A percentile compares a stretch with the other conserved stretches of the same genome.
Conservation (phyloP, 2,888 invertebrate species). For the Beris morrisii region DNA sequence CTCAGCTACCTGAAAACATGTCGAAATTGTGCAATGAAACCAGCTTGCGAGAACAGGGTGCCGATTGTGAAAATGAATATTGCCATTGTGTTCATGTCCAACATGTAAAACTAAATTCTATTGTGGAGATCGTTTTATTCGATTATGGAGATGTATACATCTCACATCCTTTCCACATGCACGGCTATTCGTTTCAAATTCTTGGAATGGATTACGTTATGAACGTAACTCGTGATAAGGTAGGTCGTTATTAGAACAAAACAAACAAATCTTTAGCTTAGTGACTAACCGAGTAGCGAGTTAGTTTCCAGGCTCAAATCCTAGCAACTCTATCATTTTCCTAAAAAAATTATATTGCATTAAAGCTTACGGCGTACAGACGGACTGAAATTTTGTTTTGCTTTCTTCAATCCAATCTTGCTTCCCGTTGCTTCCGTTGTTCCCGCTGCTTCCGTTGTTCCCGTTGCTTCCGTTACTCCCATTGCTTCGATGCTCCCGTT, state of each 20-base stretch:
- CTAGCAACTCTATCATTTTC: neutral
- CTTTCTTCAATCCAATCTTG: too few relatives aligned
- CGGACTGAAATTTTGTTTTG: too few relatives aligned
- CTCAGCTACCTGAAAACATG: neutral
- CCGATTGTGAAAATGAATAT: neutral
- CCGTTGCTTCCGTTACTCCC: too few relatives aligned
- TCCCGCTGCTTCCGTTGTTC: too few relatives aligned
- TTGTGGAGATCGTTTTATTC: constrained; percentile 10
- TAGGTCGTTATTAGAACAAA: neutral
- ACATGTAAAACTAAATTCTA: constrained; percentile 4
- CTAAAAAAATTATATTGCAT: neutral
- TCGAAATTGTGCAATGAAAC: constrained; percentile 2
- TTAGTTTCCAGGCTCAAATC: neutral
- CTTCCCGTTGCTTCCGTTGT: too few relatives aligned
- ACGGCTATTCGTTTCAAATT: constrained; percentile 15
- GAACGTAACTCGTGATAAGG: constrained; percentile 2
- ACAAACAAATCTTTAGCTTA: neutral
- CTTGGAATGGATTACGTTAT: neutral
- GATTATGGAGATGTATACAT: neutral
- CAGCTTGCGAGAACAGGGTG: neutral
- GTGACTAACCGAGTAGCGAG: too few relatives aligned
- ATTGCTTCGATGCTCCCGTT: too few relatives aligned
- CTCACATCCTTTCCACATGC: neutral
- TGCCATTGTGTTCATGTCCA: constrained; percentile 7
- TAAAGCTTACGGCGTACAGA: too few relatives aligned